Base-by-base conservation (phyloP, 2,113 vertebrate species). In the Zeus faber region DNA sequence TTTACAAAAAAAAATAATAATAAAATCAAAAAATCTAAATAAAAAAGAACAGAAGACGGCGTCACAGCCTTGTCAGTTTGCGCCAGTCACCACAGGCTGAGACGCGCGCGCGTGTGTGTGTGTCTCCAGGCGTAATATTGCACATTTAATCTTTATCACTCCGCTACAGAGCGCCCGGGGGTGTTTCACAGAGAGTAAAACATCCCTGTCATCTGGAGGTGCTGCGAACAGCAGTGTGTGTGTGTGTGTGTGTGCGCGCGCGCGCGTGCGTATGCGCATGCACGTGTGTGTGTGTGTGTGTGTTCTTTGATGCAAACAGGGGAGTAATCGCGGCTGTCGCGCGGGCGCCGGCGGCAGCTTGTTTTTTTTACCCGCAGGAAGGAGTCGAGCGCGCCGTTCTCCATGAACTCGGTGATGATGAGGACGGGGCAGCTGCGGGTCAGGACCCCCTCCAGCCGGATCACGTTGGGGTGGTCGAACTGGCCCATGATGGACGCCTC, bases 401-500 rank as follows among this genome's bases (percentile, higher is more conserved):
- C 97, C 97, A 99, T 99, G 88, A 98, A 99, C 70, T 99, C 97
- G 0, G 96, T 98, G 82, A 99, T 91, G 72, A 99, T 99, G 89
- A 99, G 97, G 66, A 99, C 95, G 0, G 97, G 96, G 31, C 96
- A 96, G 73, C 95, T 98, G 49, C 97, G 94, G 49, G 97, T 99
- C 79, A 99, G 92, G 76, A 99, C 97, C 0, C 97, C 97, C 65
- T 99, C 97, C 76, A 99, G 85, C 22, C 94, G 93, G 80, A 99
- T 99, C 77, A 99, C 97, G 71, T 99, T 99, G 74, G 97, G 97
- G 54, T 99, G 97, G 85, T 99, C 97, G 0, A 99, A 99, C 88
- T 99, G 97, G 24, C 95, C 97, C 97, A 99, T 99, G 87, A 99
- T 99, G 58, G 95, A 97, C 33, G 97, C 95, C 70, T 99, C 97